Evolutionary conservation across 2,888 invertebrate species (phyloP).

Genomic region (Tetragnatha montana): DNA sequence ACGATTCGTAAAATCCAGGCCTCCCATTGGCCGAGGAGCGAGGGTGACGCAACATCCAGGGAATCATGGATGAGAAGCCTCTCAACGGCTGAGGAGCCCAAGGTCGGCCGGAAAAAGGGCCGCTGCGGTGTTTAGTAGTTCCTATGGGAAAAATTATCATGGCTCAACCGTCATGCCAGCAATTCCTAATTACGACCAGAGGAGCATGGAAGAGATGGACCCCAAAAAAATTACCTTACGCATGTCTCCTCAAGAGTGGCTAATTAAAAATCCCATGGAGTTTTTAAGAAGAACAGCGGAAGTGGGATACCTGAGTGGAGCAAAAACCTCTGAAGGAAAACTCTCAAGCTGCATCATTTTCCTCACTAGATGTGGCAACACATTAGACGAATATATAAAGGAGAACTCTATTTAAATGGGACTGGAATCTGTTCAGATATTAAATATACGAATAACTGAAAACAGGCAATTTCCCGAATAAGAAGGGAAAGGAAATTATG

Average conservation of each 20-base stretch:
- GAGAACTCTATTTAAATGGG: no score
- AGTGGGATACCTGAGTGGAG: not conserved
- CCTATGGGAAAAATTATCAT: slow-evolving; percentile 70
- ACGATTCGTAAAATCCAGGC: not conserved
- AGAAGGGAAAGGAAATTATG: no score
- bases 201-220: slow-evolving; percentile 52
- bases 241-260: slow-evolving; percentile 11
- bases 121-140: slow-evolving; percentile 56
- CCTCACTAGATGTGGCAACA: no score
- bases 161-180: slow-evolving; percentile 67
- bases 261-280: slow-evolving; percentile 42
- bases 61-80: slow-evolving; percentile 69
- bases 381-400: no score
- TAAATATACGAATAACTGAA: no score
- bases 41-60: slow-evolving; percentile 61
- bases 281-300: slow-evolving; percentile 5
- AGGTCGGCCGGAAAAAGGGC: slow-evolving; percentile 68
- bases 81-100: slow-evolving; percentile 66
- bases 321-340: not conserved
- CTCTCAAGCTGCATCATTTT: not conserved
- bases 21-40: slow-evolving; percentile 29
- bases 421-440: no score
- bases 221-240: slow-evolving; percentile 31
- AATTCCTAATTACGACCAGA: slow-evolving; percentile 63
- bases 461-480: no score